Evolutionary conservation across 2,113 vertebrate species (phyloP).

Genomic region (Pangasianodon gigas): DNA sequence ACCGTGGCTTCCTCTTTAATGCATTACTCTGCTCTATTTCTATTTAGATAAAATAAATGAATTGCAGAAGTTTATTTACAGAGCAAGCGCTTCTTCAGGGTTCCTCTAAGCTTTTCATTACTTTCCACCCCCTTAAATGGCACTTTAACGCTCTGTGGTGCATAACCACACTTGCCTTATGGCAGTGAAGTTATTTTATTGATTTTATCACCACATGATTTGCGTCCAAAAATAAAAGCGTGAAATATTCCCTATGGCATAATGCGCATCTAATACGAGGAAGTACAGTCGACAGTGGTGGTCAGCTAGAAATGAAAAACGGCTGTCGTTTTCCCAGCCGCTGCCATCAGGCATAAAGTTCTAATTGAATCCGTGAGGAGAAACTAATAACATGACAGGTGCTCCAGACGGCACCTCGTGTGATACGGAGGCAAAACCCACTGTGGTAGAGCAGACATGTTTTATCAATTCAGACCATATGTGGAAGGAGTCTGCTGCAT

Average conservation of each 20-base stretch:
- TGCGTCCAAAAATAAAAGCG: background rate
- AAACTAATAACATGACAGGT: slow-evolving; percentile 70
- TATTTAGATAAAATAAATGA: slow-evolving; percentile 30
- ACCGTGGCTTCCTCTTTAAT: background rate
- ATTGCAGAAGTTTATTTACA: slow-evolving; percentile 36
- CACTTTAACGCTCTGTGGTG: background rate
- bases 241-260: slow-evolving; percentile 5
- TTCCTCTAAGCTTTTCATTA: slow-evolving; percentile 6
- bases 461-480: slow-evolving; percentile 67
- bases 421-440: slow-evolving; percentile 67
- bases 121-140: slow-evolving; percentile 11
- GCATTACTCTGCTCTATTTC: slow-evolving; percentile 37
- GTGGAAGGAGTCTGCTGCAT: slow-evolving; percentile 65
- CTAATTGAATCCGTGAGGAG: slow-evolving; percentile 62
- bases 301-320: slow-evolving; percentile 48
- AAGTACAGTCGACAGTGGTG: background rate
- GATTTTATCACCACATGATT: slow-evolving; percentile 31
- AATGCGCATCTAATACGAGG: background rate
- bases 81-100: slow-evolving; percentile 26
- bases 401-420: slow-evolving; percentile 55
- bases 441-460: slow-evolving; percentile 47
- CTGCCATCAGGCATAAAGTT: slow-evolving; percentile 44
- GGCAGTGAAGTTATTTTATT: slow-evolving; percentile 6
- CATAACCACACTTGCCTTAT: background rate
- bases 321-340: slow-evolving; percentile 49